Percentiles rank a stretch among this genome's conserved stretches.
These are phyloP conservation scores for Lacanobia wlatinum DNA, from an alignment of 2,888 invertebrate species.

Conservation along the genomic window DNA sequence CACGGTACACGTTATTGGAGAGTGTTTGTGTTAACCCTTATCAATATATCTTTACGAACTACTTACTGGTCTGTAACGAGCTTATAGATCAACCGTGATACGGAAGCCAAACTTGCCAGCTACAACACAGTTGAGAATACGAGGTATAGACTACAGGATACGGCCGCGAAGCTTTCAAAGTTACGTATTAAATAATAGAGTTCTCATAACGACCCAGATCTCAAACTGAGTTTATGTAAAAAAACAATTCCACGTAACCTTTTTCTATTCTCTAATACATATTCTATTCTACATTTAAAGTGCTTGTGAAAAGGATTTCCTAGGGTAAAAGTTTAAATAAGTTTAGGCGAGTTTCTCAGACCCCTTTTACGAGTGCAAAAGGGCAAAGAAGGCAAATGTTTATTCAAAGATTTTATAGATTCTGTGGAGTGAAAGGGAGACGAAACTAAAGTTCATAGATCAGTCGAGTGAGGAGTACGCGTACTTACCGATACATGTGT, in stretches of 20 bases:
- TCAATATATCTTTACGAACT: conserved; percentile 76
- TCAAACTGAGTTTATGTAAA: conserved; percentile 75
- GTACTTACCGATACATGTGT: conserved; percentile 47
- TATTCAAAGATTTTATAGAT: conserved; percentile 90
- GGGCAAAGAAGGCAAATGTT: conserved; percentile 89
- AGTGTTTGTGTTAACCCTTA: conserved; percentile 82
- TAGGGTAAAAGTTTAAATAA: conserved; percentile 90
- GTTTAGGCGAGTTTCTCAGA: conserved; percentile 88
- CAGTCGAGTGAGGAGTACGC: conserved; percentile 59
- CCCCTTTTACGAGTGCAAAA: conserved; percentile 89
- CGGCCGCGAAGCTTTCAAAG: conserved; percentile 10
- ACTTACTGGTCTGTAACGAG: conserved; percentile 68
- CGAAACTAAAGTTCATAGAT: conserved; percentile 70
- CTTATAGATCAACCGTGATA: conserved; percentile 57
- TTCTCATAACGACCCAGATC: conserved; percentile 60
- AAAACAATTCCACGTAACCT: conserved; percentile 76
- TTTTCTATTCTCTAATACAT: conserved; percentile 84
- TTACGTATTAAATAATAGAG: background rate
- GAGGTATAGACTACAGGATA: background rate
- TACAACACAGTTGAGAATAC: conserved; percentile 17
- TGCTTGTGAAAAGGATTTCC: conserved; percentile 88
- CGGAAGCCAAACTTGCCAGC: conserved; percentile 38
- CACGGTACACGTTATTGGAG: conserved; percentile 80
- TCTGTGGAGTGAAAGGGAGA: conserved; percentile 80
- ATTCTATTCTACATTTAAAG: conserved; percentile 88